Conservation (phyloP, 2,113 vertebrate genomes). For the Paedocypris sp. region DNA sequence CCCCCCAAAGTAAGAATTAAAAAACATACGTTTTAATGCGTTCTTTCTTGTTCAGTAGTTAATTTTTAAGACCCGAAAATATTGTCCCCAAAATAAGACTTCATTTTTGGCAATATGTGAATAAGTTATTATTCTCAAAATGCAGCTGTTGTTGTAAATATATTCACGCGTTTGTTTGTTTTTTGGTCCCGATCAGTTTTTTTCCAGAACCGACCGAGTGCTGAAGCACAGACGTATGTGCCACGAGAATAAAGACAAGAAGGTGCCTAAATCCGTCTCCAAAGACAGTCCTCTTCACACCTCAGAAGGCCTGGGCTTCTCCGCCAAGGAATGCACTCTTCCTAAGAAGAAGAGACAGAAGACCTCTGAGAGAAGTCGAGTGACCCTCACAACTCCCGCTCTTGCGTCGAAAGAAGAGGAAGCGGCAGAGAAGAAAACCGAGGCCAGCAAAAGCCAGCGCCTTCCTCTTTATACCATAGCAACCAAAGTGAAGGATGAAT, state of each 20-base stretch:
- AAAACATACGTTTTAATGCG: too few relatives aligned
- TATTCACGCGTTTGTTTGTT: not conserved
- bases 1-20: too few relatives aligned
- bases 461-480: slow-evolving; percentile 77
- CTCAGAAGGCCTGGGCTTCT: slow-evolving; percentile 65
- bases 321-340: slow-evolving; percentile 80
- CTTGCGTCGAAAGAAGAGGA: slow-evolving; percentile 50
- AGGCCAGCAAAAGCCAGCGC: slow-evolving; percentile 76
- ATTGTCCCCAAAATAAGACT: too few relatives aligned
- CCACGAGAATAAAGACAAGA: slow-evolving; percentile 92
- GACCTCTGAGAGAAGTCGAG: slow-evolving; percentile 66
- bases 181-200: slow-evolving; percentile 67
- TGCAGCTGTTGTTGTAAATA: not conserved
- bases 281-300: slow-evolving; percentile 72
- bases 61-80: too few relatives aligned
- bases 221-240: slow-evolving; percentile 99
- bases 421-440: slow-evolving; percentile 66
- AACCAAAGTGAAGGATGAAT: slow-evolving; percentile 94
- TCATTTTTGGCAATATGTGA: too few relatives aligned
- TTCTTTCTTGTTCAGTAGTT: too few relatives aligned
- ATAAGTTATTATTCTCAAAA: too few relatives aligned
- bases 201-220: slow-evolving; percentile 95
- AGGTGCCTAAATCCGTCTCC: slow-evolving; percentile 72
- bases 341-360: slow-evolving; percentile 94
- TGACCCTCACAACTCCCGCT: slow-evolving; percentile 29